A percentile compares a stretch with the other conserved stretches of the same genome.
Evolutionary conservation across 1,140 invertebrate species (phyloP).

Genomic region (Mycetomoellerius zeteki): DNA sequence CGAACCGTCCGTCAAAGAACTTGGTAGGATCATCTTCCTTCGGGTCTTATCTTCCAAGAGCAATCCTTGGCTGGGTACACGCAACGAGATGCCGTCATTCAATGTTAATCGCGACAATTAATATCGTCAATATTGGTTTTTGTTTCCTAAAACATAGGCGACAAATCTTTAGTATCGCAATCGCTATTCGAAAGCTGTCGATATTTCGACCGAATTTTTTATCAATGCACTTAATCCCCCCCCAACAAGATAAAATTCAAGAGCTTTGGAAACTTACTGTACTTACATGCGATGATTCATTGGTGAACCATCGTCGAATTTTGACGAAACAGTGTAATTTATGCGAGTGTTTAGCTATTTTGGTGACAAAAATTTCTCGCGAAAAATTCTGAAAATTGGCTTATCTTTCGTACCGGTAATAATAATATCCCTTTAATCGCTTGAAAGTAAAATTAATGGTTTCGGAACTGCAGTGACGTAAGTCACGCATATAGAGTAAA

Average conservation of each 20-base stretch:
- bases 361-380: constrained; percentile 21
- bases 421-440: too few relatives aligned
- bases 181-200: too few relatives aligned
- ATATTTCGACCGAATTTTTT: too few relatives aligned
- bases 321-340: neutral
- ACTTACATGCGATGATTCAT: neutral
- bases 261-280: too few relatives aligned
- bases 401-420: too few relatives aligned
- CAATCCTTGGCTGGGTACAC: neutral
- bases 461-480: neutral
- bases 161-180: too few relatives aligned
- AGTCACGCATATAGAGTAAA: neutral
- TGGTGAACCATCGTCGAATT: neutral
- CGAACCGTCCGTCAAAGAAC: neutral
- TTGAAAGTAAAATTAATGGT: neutral
- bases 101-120: neutral
- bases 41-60: neutral
- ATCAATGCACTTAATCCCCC: too few relatives aligned
- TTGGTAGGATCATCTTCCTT: constrained; percentile 43
- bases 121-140: neutral
- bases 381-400: neutral
- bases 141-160: neutral
- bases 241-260: too few relatives aligned
- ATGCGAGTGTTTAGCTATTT: constrained; percentile 41
- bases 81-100: neutral